Percentiles rank a stretch among this genome's conserved stretches.
Conservation (phyloP, 2,113 vertebrate genomes). For the Tautogolabrus adspersus region DNA sequence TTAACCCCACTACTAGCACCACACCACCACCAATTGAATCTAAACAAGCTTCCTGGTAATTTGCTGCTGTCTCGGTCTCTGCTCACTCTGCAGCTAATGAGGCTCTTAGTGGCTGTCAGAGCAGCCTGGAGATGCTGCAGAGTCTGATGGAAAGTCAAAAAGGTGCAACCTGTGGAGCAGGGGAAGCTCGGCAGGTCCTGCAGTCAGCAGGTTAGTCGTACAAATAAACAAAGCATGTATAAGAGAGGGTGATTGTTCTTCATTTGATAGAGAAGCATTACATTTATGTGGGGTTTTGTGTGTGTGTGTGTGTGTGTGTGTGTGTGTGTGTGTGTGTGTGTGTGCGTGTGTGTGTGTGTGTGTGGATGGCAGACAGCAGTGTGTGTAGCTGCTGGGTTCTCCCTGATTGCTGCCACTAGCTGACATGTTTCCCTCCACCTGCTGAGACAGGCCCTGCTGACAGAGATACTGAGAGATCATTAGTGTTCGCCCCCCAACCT, state of each 20-base stretch:
- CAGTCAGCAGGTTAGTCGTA: conserved; percentile 59
- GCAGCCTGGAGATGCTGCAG: conserved; percentile 46
- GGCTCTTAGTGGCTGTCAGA: conserved; percentile 65
- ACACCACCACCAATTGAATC: conserved; percentile 31
- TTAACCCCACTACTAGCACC: background rate
- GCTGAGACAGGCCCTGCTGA: conserved; percentile 66
- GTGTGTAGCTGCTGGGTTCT: conserved; percentile 38
- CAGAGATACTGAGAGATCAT: conserved; percentile 72
- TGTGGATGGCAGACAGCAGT: conserved; percentile 15
- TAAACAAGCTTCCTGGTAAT: conserved; percentile 58
- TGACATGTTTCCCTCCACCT: conserved; percentile 71
- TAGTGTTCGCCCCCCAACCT: conserved; percentile 64
- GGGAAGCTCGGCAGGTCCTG: conserved; percentile 1
- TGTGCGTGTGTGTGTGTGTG: background rate
- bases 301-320: background rate
- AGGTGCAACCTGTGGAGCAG: conserved; percentile 47
- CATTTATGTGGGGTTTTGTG: background rate
- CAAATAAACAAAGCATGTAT: conserved; percentile 19
- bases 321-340: background rate
- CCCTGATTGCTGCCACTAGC: conserved; percentile 49
- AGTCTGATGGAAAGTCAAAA: conserved; percentile 45
- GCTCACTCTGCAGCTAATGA: conserved; percentile 61
- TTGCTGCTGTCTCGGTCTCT: conserved; percentile 52
- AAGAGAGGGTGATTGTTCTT: conserved; percentile 28
- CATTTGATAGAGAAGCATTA: conserved; percentile 3